Evolutionary conservation across 2,113 vertebrate genomes (phyloP).

Genomic region (Gopherus flavomarginatus): DNA sequence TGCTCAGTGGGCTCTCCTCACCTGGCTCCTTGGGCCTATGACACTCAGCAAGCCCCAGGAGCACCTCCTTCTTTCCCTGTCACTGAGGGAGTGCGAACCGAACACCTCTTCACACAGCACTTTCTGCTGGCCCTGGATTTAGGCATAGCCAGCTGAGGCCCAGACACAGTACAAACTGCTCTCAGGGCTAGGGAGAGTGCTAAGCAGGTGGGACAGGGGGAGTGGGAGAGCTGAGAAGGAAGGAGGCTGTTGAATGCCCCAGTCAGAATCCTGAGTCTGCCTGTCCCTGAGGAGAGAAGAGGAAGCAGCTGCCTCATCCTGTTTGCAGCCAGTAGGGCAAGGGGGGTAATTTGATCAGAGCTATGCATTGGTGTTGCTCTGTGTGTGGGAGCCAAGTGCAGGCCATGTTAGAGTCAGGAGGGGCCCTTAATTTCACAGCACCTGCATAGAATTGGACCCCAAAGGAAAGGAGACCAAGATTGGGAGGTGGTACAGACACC

Average conservation of each 20-base stretch:
- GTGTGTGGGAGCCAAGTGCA: accelerated
- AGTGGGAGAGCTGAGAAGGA: not conserved
- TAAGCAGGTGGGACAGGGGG: not conserved
- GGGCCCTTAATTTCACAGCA: accelerated
- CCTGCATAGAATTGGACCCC: not conserved
- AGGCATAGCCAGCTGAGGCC: not conserved
- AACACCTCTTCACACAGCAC: not conserved
- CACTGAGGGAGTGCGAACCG: not conserved
- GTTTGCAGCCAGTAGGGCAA: not conserved
- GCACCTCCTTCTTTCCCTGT: not conserved
- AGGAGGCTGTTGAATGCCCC: not conserved
- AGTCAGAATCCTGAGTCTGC: not conserved
- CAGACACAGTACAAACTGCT: not conserved
- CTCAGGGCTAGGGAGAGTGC: not conserved
- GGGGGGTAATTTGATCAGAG: not conserved
- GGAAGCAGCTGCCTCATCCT: not conserved
- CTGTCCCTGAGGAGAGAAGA: not conserved
- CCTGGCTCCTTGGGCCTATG: constrained; percentile 21
- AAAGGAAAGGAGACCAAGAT: not conserved
- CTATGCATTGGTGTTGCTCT: not conserved
- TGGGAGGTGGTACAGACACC: accelerated
- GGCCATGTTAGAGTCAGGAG: accelerated
- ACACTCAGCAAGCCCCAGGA: constrained; percentile 16
- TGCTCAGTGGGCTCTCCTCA: not conserved
- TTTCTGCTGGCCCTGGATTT: not conserved